Base-by-base conservation (phyloP, 2,888 invertebrate genomes). In the Lycophotia porphyrea region DNA sequence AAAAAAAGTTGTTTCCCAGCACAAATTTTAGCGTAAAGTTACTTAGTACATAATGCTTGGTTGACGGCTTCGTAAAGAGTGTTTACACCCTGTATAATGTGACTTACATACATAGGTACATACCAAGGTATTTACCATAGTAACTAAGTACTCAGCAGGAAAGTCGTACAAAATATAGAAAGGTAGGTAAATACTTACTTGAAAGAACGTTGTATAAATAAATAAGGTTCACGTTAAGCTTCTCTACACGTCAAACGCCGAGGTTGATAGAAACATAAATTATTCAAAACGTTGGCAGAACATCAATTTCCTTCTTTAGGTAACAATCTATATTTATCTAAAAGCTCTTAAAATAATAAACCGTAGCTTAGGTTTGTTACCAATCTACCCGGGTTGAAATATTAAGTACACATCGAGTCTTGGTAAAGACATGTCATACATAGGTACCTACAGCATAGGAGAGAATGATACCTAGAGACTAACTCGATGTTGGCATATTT, bases 261-360 rank as follows among this genome's bases (percentile, higher is more conserved):
- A 52, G 34, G 27, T 63, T 74, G 34, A 63, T 74, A 63, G 24
- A 31, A 52, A 52, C 49, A 63, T 74, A 74, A 52, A 74, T 74
- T 63, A 74, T 74, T 74, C 42, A 63, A 52, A 63, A 74, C 49
- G 39, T 27, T 61, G 61, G 21, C 31, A 74, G 60, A 74, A 74
- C 52, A 74, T 74, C 42, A 63, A 63, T 63, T 52, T 34, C 13
- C 13, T n/a, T 1, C 13, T 34, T 36, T 5, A 13, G 42, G 4
- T 13, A 39, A 1, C 9, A 44, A 44, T 2, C 9, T 47, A 24
- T 34, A 36, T 1, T 8, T 68, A 67, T n/a, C 27, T 31, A 58
- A 31, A 60, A 69, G 18, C 42, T 34, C 24, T 31, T 0, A 42
- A 42, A 69, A 61, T 42, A 70, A 61, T 61, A 44, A 42, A 60